These are phyloP conservation scores for Platyura marginata DNA, from an alignment of 1,140 invertebrate genomes.

Conservation along the genomic window DNA sequence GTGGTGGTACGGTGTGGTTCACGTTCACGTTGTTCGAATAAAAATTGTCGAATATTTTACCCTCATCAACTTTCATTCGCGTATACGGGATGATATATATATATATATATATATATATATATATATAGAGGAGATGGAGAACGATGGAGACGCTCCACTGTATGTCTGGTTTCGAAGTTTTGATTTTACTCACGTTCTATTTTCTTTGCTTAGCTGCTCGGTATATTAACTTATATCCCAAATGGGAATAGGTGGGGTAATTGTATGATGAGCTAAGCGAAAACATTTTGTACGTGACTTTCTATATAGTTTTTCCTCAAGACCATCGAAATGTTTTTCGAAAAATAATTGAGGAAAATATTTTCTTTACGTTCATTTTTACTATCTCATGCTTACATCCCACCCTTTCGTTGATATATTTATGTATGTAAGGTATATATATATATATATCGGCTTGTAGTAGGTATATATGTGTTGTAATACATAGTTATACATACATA, in stretches of 20 bases:
- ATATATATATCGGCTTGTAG: too few species aligned
- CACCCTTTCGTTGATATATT: too few species aligned
- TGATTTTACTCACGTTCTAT: not conserved
- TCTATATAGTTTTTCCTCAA: not conserved
- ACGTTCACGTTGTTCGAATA: not conserved
- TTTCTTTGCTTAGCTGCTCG: not conserved
- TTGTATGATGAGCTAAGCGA: not conserved
- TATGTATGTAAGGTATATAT: too few species aligned
- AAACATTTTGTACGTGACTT: not conserved
- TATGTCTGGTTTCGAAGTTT: not conserved
- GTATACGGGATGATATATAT: not conserved
- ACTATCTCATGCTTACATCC: too few species aligned
- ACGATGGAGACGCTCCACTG: too few species aligned
- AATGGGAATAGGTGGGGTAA: not conserved
- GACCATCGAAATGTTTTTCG: not conserved
- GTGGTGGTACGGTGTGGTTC: not conserved
- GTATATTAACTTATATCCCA: not conserved
- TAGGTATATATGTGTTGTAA: too few species aligned
- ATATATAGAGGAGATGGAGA: not conserved
- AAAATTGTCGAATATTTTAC: not conserved
- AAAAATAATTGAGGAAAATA: not conserved
- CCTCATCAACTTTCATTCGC: not conserved
- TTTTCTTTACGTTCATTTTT: not conserved
- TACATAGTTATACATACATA: not conserved
- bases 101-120: not conserved